Evolutionary conservation across 2,113 vertebrate species (phyloP).

Genomic region (Rhinolophus sinicus): DNA sequence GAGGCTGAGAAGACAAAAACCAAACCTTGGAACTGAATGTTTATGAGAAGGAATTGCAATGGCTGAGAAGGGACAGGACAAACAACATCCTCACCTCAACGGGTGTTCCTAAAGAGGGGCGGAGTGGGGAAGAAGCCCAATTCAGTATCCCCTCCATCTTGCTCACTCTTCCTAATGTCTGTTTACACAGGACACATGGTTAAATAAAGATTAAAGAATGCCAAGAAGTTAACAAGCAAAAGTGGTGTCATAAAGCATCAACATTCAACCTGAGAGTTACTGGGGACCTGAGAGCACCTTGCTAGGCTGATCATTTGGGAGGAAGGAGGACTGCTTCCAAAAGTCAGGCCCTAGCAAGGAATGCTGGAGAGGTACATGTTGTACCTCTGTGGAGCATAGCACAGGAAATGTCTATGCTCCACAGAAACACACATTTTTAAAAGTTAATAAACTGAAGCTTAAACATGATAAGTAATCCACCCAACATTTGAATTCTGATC

Average conservation of each 20-base stretch:
- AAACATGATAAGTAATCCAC: background rate
- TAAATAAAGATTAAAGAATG: background rate
- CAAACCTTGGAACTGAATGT: background rate
- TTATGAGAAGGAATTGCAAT: background rate
- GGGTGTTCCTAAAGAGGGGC: background rate
- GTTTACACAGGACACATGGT: background rate
- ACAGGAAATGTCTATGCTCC: too few relatives aligned
- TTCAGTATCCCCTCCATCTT: background rate
- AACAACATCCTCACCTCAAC: background rate
- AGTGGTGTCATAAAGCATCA: background rate
- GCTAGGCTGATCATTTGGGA: background rate
- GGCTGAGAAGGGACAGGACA: background rate
- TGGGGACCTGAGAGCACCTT: fast-evolving
- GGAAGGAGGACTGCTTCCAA: background rate
- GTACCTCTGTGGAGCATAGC: too few relatives aligned
- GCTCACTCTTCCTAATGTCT: background rate
- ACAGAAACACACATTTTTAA: background rate
- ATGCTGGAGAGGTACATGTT: fast-evolving
- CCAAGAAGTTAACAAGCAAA: background rate
- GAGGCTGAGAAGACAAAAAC: background rate
- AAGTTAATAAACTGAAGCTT: background rate
- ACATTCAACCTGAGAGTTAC: background rate
- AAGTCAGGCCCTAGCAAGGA: background rate
- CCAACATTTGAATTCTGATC: background rate
- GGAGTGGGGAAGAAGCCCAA: background rate